These are phyloP conservation scores for Bufo gargarizans DNA, from an alignment of 2,113 vertebrate genomes.

Conservation along the genomic window DNA sequence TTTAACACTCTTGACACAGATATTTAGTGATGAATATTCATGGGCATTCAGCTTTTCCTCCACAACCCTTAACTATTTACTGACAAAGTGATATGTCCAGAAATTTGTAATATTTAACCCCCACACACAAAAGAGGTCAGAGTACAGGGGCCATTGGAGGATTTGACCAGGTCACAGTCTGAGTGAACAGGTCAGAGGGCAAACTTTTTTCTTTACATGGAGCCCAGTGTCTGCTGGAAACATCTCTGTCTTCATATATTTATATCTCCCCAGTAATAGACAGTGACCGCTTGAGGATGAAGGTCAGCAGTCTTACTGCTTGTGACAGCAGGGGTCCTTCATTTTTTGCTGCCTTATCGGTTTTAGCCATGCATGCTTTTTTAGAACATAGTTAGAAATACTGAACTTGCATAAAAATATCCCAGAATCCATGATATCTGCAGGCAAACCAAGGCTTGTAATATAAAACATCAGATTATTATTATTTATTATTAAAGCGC, in stretches of 20 bases:
- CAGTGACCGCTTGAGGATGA: conserved; percentile 6
- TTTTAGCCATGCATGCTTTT: neutral
- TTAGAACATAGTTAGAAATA: neutral
- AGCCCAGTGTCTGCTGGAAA: neutral
- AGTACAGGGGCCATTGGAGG: neutral
- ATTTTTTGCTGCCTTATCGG: neutral
- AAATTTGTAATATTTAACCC: conserved; percentile 1
- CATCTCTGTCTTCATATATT: conserved; percentile 24
- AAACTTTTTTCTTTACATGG: conserved; percentile 13
- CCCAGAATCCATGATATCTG: neutral
- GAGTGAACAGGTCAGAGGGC: conserved; percentile 21
- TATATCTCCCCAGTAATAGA: conserved; percentile 21
- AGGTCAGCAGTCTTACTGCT: neutral
- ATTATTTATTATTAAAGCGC: too few species aligned
- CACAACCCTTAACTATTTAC: neutral
- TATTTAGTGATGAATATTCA: neutral
- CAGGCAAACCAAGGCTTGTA: neutral
- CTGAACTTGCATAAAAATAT: too few species aligned
- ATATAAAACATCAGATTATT: neutral
- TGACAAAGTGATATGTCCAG: neutral
- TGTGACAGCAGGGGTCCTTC: neutral
- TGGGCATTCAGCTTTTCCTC: neutral
- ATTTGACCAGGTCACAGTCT: neutral
- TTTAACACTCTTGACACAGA: neutral
- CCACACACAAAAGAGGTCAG: neutral